These are phyloP conservation scores for Drosophila sulfurigaster DNA, from an alignment of 1,140 invertebrate genomes.

Conservation along the genomic window DNA sequence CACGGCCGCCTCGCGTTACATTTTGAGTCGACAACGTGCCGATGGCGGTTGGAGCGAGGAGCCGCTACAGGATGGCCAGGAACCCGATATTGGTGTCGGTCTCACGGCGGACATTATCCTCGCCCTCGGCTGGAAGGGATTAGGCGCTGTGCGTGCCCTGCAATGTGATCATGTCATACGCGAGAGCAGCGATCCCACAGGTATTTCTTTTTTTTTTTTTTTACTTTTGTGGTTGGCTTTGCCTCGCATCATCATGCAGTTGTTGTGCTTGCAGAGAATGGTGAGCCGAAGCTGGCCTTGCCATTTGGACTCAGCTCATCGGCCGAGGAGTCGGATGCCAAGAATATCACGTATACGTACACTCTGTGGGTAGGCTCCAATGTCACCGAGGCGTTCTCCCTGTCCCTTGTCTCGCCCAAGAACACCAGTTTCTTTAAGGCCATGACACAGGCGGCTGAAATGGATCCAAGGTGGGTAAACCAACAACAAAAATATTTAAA, in stretches of 20 bases:
- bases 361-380: conserved; percentile 94
- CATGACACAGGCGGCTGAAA: conserved; percentile 93
- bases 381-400: conserved; percentile 86
- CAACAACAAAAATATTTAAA: too few relatives aligned
- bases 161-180: conserved; percentile 88
- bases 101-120: conserved; percentile 91
- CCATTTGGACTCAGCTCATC: conserved; percentile 85
- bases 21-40: conserved; percentile 89
- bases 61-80: conserved; percentile 83
- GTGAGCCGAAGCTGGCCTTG: conserved; percentile 81
- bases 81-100: conserved; percentile 86
- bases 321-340: conserved; percentile 88
- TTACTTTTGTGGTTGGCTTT: not conserved
- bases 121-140: conserved; percentile 88
- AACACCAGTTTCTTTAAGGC: conserved; percentile 90
- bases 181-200: conserved; percentile 80
- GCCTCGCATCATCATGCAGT: not conserved
- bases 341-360: conserved; percentile 92
- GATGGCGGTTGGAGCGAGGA: conserved; percentile 92
- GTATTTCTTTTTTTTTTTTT: conserved; percentile 32
- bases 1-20: conserved; percentile 90
- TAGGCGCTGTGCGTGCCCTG: conserved; percentile 89
- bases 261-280: conserved; percentile 66
- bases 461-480: conserved; percentile 86
- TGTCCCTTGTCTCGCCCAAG: conserved; percentile 80